These are phyloP conservation scores for Agapornis canus DNA, from an alignment of 2,797 vertebrate species.

Conservation along the genomic window DNA sequence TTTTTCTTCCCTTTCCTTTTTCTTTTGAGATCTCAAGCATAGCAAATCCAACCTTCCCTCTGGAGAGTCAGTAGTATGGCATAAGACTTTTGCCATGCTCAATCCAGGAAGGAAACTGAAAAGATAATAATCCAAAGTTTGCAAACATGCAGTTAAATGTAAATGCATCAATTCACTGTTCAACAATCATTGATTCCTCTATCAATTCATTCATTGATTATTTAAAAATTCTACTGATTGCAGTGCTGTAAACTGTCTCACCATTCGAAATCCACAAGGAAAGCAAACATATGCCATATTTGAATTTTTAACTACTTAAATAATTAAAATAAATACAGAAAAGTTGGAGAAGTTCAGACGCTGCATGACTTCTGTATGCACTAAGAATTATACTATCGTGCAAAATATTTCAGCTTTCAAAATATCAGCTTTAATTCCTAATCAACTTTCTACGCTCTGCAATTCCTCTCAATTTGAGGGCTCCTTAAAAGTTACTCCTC, in stretches of 20 bases:
- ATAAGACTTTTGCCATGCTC: not conserved
- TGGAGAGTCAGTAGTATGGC: not conserved
- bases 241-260: not conserved
- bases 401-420: not conserved
- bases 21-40: not conserved
- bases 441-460: not conserved
- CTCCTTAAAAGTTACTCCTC: not conserved
- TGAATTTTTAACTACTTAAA: not conserved
- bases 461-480: not conserved
- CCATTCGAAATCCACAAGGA: not conserved
- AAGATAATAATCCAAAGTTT: not conserved
- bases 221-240: not conserved
- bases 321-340: not conserved
- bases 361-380: not conserved
- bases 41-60: not conserved
- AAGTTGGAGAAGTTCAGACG: not conserved
- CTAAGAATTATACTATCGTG: not conserved
- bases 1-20: not conserved
- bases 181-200: not conserved
- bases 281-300: not conserved
- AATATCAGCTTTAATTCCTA: not conserved
- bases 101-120: not conserved
- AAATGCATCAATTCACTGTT: not conserved
- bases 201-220: not conserved
- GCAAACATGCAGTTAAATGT: not conserved